Evolutionary conservation across 1,140 invertebrate genomes (phyloP), one percentile per base, ranked within the genome.

Genomic region (Zaprionus kolodkinae): DNA sequence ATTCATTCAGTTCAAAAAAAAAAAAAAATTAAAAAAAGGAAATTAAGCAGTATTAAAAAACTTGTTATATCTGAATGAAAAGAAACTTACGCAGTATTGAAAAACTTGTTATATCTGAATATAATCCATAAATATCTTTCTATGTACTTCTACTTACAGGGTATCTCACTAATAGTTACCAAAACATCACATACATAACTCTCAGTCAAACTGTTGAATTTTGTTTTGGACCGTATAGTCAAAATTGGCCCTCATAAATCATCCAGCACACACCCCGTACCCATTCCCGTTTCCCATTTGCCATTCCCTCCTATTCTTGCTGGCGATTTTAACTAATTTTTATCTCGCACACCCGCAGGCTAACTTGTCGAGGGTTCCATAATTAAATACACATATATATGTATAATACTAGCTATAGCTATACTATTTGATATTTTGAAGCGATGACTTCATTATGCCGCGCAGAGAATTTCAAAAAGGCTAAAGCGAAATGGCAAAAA

Each of bases 381-480:
- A 40, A 21, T 36, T 57, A 55, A 13, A 27, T n/a, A 55, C 27
- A 27, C 9, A 15, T 13, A n/a, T 45, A 40, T 36, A 52, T 55
- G 56, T 10, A 35, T 35, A 30, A 30, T 36, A 60, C 21, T 45
- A 15, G 35, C 55, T 52, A 60, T 48, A 63, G 2, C 35, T 56
- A 67, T 48, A 67, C 66, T 85, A 43, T 35, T 54, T 57, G 27
- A n/a, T 78, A 72, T 72, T 81, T 62, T 68, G 35, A 52, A 56
- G 78, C 86, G 85, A 89, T 89, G 85, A 89, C 86, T 89, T 89
- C 85, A 89, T 88, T 78, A 61, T 30, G 63, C 77, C 40, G 67
- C 66, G 62, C 45, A 69, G 43, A 66, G 40, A 69, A 66, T 63
- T 65, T 81, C 70, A 57, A 76, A 75, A 75, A 88, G 1, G 27